Evolutionary conservation across 2,113 vertebrate genomes (phyloP).

Genomic region (Hydropotes inermis): DNA sequence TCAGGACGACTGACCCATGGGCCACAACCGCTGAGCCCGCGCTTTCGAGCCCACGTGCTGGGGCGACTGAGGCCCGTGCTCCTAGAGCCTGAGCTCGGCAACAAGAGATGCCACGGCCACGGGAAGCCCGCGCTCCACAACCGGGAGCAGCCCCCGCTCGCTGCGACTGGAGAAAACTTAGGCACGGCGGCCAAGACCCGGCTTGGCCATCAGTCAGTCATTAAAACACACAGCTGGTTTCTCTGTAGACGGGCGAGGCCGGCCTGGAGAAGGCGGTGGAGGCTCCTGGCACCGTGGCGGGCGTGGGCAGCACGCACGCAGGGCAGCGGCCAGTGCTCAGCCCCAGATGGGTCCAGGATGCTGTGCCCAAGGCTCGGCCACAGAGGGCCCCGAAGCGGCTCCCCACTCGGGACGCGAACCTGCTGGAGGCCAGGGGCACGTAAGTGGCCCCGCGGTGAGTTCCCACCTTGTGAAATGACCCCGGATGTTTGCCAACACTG

Average conservation of each 20-base stretch:
- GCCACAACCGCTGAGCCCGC: not conserved
- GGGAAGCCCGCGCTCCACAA: not conserved
- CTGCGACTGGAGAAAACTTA: not conserved
- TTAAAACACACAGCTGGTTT: not conserved
- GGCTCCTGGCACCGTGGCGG: rapidly evolving
- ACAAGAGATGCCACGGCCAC: not conserved
- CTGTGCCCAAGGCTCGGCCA: rapidly evolving
- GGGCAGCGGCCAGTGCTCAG: rapidly evolving
- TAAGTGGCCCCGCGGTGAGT: rapidly evolving
- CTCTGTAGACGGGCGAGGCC: not conserved
- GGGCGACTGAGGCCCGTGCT: not conserved
- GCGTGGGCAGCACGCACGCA: rapidly evolving
- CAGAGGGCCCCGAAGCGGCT: too few species aligned
- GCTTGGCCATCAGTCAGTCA: not conserved
- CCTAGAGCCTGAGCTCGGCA: not conserved
- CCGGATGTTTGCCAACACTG: not conserved
- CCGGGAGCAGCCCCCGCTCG: not conserved
- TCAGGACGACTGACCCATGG: rapidly evolving
- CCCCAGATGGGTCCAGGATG: rapidly evolving
- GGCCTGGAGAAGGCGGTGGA: rapidly evolving
- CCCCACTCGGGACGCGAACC: not conserved
- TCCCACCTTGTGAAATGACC: not conserved
- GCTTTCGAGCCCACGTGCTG: not conserved
- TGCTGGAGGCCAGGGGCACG: not conserved
- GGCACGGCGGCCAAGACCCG: not conserved